A percentile compares a stretch with the other conserved stretches of the same genome.
Evolutionary conservation across 2,888 invertebrate species (phyloP).

Genomic region (Ethmia dodecea): DNA sequence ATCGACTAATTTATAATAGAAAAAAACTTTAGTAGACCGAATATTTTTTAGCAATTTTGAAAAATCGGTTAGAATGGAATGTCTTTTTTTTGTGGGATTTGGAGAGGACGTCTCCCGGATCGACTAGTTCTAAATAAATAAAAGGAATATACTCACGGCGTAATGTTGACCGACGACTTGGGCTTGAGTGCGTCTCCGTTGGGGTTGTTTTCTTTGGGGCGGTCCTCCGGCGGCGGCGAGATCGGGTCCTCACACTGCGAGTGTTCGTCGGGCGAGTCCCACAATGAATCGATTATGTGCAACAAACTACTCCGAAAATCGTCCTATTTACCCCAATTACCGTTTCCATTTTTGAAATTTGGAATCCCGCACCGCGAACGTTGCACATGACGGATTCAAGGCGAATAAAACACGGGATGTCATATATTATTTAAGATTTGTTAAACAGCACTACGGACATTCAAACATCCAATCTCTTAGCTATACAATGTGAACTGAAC

Average conservation of each 20-base stretch:
- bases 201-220: slow-evolving; percentile 51
- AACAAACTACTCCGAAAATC: slow-evolving; percentile 79
- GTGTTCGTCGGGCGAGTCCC: slow-evolving; percentile 78
- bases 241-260: slow-evolving; percentile 71
- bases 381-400: slow-evolving; percentile 79
- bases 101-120: too few species aligned
- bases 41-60: too few species aligned
- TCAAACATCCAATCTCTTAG: slow-evolving; percentile 68
- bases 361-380: slow-evolving; percentile 46
- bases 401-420: slow-evolving; percentile 78
- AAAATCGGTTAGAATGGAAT: too few species aligned
- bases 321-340: slow-evolving; percentile 64
- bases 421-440: slow-evolving; percentile 76
- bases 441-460: slow-evolving; percentile 70
- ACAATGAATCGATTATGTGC: slow-evolving; percentile 80
- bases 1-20: too few species aligned
- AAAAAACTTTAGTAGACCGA: too few species aligned
- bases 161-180: slow-evolving; percentile 75
- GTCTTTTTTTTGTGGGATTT: too few species aligned
- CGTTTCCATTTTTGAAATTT: slow-evolving; percentile 35
- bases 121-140: too few species aligned
- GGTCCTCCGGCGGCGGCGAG: slow-evolving; percentile 47
- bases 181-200: slow-evolving; percentile 65
- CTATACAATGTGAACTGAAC: slow-evolving; percentile 64
- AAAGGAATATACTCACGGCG: slow-evolving; percentile 75